phyloP scores from a whole-genome alignment of 2,888 invertebrate species.

The Bellardia pandia region DNA sequence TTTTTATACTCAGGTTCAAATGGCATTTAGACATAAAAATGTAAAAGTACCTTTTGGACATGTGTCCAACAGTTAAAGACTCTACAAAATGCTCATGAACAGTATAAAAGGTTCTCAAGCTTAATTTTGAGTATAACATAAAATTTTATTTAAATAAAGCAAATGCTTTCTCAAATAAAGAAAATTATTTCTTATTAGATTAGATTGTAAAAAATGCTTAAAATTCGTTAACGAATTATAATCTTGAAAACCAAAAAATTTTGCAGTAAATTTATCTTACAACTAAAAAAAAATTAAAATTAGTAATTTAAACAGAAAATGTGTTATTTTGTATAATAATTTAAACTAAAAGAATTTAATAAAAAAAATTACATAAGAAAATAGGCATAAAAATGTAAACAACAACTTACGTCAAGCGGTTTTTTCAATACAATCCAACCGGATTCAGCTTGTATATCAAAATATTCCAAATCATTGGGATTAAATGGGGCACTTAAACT shows the following conservation, averaged over 20 bases:
- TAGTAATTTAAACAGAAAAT: constrained; percentile 52
- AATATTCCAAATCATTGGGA: constrained; percentile 95
- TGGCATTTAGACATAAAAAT: too few relatives aligned
- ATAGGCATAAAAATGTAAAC: constrained; percentile 51
- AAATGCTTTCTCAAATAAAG: too few relatives aligned
- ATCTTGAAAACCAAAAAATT: not conserved
- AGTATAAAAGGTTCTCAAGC: too few relatives aligned
- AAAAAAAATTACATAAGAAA: constrained; percentile 9
- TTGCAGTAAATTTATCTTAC: constrained; percentile 38
- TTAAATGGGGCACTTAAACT: constrained; percentile 95
- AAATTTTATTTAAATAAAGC: too few relatives aligned
- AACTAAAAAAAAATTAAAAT: constrained; percentile 10
- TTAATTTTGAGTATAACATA: too few relatives aligned
- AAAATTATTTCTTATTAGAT: too few relatives aligned
- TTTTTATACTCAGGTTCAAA: too few relatives aligned
- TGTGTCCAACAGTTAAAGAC: too few relatives aligned
- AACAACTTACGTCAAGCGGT: constrained; percentile 96
- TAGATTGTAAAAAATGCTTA: too few relatives aligned
- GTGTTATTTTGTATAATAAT: not conserved
- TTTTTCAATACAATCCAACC: constrained; percentile 98
- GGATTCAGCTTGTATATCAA: constrained; percentile 97
- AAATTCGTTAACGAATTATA: not conserved
- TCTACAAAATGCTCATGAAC: too few relatives aligned
- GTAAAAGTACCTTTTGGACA: too few relatives aligned
- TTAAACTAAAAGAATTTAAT: constrained; percentile 44